These are phyloP conservation scores for Elaphurus davidianus DNA, from an alignment of 2,113 vertebrate genomes.

Conservation along the genomic window DNA sequence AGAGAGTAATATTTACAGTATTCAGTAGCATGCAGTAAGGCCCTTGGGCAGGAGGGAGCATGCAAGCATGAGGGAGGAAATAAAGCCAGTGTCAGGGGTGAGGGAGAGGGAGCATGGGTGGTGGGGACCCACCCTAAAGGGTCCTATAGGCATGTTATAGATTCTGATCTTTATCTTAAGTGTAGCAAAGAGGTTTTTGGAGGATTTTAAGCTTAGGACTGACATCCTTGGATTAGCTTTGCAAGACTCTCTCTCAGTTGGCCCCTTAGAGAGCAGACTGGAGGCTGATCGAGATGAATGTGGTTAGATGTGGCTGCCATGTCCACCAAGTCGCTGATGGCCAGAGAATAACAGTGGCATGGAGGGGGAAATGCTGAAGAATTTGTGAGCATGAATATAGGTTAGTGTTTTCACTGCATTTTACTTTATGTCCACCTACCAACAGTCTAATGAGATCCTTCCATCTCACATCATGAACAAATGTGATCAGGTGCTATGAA, in stretches of 20 bases:
- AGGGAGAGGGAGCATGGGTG: fast-evolving
- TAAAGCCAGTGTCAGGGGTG: not conserved
- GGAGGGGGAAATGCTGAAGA: not conserved
- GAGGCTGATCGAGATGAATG: not conserved
- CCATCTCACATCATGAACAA: not conserved
- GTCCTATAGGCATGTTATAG: not conserved
- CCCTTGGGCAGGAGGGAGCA: not conserved
- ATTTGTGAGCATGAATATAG: not conserved
- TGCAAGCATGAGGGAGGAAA: not conserved
- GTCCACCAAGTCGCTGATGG: not conserved
- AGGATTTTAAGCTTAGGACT: not conserved
- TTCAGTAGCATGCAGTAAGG: not conserved
- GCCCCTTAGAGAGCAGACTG: not conserved
- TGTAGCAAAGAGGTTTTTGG: not conserved
- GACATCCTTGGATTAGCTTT: not conserved
- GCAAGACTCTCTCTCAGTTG: not conserved
- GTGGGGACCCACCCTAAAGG: too few relatives aligned
- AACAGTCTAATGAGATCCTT: not conserved
- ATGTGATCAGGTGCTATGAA: not conserved
- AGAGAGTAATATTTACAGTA: not conserved
- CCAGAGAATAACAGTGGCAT: fast-evolving
- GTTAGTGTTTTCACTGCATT: not conserved
- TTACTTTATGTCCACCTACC: not conserved
- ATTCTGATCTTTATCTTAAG: not conserved
- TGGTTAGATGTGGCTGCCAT: not conserved